Base-by-base conservation (phyloP, 2,888 invertebrate species). In the Acheta domesticus region DNA sequence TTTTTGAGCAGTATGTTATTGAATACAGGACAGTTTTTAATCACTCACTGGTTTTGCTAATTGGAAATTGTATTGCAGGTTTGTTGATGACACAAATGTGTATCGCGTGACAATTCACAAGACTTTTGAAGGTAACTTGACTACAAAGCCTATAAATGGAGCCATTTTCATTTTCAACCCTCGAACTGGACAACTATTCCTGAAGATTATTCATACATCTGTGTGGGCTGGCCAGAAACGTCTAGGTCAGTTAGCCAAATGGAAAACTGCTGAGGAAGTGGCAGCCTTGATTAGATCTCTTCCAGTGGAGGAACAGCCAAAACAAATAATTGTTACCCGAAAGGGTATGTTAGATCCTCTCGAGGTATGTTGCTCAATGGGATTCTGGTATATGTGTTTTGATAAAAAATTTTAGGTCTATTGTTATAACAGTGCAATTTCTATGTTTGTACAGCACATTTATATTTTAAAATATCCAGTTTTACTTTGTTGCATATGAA, bases 201-300 rank as follows among this genome's bases (percentile, higher is more conserved):
- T 99, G 83, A 99, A 99, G 89, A 99, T 99, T 85, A 99, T 99
- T 87, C 99, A 99, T 88, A 99, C 99, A 0, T 98, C 98, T 11
- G 99, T 99, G 99, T 99, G 99, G 99, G 99, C 99, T 0, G 99
- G 99, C 74, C 99, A 99, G 88, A 99, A 99, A 88, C 99, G 99
- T 95, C 91, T 99, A 12, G 98, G 98, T 85, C 86, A 94, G 91
- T 90, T 99, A 87, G 99, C 99, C 14, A 99, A 99, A 88, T 99
- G 99, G 99, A 99, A 99, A 88, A 99, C 99, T 0, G 99, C 99
- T 78, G 99, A 99, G 89, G 99, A 99, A 93, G 99, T 99, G 20
- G 99, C 99, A 1, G 99, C 99, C 50, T 89, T 99, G 84, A 99
- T 99, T 91, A 93, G 99, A 75, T 99, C 99, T 0, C 88, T 99